Conservation (phyloP, 2,888 invertebrate species). For the Zootermopsis nevadensis region DNA sequence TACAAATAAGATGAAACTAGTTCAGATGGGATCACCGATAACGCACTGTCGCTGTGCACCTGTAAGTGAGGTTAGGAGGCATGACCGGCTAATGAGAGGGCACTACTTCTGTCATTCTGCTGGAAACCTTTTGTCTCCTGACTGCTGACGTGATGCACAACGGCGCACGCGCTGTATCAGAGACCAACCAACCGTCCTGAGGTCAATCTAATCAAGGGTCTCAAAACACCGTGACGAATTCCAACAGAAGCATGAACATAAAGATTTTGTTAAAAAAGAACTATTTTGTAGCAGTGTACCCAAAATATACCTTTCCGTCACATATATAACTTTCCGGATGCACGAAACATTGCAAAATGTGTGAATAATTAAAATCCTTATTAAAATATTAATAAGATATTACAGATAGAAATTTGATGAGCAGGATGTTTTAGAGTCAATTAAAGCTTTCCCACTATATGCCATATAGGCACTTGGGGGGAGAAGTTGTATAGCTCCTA, state of each 20-base stretch:
- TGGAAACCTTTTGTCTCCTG: constrained; percentile 20
- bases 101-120: constrained; percentile 27
- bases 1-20: background rate
- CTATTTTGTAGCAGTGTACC: background rate
- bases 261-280: background rate
- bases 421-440: too few species aligned
- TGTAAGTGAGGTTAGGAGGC: background rate
- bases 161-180: background rate
- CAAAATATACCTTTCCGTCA: background rate
- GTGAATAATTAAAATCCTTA: too few species aligned
- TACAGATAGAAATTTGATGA: too few species aligned
- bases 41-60: background rate
- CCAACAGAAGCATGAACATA: constrained; percentile 8
- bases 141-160: background rate
- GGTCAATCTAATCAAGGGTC: constrained; percentile 34
- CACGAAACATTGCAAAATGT: too few species aligned
- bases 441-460: too few species aligned
- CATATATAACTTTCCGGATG: background rate
- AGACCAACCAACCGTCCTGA: constrained; percentile 28
- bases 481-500: too few species aligned
- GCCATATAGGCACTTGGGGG: too few species aligned
- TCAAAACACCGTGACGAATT: constrained; percentile 32
- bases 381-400: too few species aligned
- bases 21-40: constrained; percentile 3
- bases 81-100: constrained; percentile 18